phyloP scores from a whole-genome alignment of 2,113 vertebrate genomes.

The Antechinus flavipes region DNA sequence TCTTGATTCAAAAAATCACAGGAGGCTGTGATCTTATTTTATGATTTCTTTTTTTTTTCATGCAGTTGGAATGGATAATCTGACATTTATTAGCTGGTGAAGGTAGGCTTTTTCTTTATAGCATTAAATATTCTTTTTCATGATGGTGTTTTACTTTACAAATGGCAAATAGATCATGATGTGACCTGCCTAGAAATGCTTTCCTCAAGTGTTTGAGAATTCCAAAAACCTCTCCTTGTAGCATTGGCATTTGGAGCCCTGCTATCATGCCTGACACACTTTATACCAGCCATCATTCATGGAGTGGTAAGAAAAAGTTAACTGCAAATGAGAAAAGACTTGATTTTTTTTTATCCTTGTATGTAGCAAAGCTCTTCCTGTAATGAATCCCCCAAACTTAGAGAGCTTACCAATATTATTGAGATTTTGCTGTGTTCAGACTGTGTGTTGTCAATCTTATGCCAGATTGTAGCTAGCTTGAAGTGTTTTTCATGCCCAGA shows the following conservation, averaged over 20 bases:
- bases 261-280: background rate
- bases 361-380: constrained; percentile 22
- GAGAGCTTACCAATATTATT: background rate
- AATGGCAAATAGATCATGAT: constrained; percentile 50
- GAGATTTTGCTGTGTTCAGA: background rate
- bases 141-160: constrained; percentile 65
- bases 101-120: constrained; percentile 51
- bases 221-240: constrained; percentile 41
- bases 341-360: background rate
- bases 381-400: constrained; percentile 30
- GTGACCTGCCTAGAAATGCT: constrained; percentile 51
- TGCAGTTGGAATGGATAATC: constrained; percentile 40
- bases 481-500: background rate
- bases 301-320: constrained; percentile 43
- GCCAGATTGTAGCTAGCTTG: background rate
- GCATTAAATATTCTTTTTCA: constrained; percentile 67
- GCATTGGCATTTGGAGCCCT: constrained; percentile 42
- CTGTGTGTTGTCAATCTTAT: background rate
- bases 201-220: constrained; percentile 46
- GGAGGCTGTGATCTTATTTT: constrained; percentile 53
- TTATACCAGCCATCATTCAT: background rate
- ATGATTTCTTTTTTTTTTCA: constrained; percentile 10
- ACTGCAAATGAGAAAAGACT: background rate
- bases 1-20: constrained; percentile 69
- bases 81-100: constrained; percentile 62